Conservation (phyloP, 2,888 invertebrate genomes). For the Drosophila aldrichi region DNA sequence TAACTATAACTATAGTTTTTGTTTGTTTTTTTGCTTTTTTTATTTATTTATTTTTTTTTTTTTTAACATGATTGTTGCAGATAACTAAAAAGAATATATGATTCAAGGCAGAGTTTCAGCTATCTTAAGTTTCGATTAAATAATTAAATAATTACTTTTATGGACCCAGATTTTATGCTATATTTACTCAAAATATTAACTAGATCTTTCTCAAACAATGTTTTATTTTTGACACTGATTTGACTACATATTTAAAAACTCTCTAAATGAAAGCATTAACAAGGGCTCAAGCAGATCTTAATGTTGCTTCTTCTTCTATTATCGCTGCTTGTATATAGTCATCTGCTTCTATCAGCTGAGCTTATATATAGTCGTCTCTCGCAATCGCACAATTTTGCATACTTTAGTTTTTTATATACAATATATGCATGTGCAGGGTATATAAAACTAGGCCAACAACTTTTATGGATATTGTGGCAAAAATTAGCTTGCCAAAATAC, state of each 20-base stretch:
- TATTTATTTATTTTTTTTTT: too few relatives aligned
- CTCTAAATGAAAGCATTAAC: background rate
- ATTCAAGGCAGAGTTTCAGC: too few relatives aligned
- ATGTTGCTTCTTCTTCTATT: background rate
- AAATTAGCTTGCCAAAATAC: slow-evolving; percentile 65
- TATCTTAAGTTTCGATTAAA: too few relatives aligned
- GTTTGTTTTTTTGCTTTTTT: too few relatives aligned
- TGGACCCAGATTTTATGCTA: too few relatives aligned
- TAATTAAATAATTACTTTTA: too few relatives aligned
- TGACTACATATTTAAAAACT: background rate
- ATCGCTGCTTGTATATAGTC: background rate
- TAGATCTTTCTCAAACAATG: background rate
- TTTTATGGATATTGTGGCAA: slow-evolving; percentile 51
- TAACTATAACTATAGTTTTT: too few relatives aligned
- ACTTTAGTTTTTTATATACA: background rate
- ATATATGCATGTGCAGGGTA: background rate
- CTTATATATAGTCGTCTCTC: background rate
- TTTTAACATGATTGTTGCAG: too few relatives aligned
- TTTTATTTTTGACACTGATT: too few relatives aligned
- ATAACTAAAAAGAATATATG: too few relatives aligned
- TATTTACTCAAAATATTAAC: too few relatives aligned
- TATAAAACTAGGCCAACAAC: slow-evolving; percentile 41
- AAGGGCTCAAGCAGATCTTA: background rate
- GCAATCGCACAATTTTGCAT: background rate
- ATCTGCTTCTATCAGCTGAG: background rate